These are phyloP conservation scores for Prunella himalayana DNA, from an alignment of 2,113 vertebrate species.

Conservation along the genomic window DNA sequence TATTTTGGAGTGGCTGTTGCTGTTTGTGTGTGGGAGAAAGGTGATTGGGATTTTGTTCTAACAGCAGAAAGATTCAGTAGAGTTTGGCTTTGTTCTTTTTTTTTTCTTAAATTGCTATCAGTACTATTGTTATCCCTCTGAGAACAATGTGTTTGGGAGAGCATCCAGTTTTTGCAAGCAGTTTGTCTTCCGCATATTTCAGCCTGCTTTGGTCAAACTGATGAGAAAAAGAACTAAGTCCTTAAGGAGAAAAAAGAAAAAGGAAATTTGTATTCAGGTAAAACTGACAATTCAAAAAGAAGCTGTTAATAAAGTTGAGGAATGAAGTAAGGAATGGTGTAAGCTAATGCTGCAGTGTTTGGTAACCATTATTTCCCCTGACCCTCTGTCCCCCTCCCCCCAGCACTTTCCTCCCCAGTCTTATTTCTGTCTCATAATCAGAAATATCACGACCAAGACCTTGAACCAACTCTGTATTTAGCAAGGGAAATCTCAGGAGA, in stretches of 20 bases:
- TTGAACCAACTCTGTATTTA: constrained; percentile 17
- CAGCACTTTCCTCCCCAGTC: neutral
- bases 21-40: neutral
- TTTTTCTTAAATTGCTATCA: neutral
- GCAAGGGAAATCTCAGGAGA: neutral
- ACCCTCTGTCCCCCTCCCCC: neutral
- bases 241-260: neutral
- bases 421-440: neutral
- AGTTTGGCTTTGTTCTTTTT: neutral
- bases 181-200: neutral
- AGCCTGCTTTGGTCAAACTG: neutral
- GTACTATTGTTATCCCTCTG: neutral
- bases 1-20: neutral
- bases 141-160: neutral
- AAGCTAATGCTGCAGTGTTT: neutral
- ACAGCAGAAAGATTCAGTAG: neutral
- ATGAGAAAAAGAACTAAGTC: neutral
- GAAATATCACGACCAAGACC: neutral
- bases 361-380: neutral
- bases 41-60: neutral
- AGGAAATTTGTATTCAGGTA: neutral
- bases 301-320: neutral
- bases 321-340: neutral
- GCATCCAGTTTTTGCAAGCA: neutral
- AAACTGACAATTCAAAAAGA: neutral